Percentiles rank a stretch among this genome's conserved stretches.
Evolutionary conservation across 2,888 invertebrate species (phyloP).

Genomic region (Acholoe squamosa): DNA sequence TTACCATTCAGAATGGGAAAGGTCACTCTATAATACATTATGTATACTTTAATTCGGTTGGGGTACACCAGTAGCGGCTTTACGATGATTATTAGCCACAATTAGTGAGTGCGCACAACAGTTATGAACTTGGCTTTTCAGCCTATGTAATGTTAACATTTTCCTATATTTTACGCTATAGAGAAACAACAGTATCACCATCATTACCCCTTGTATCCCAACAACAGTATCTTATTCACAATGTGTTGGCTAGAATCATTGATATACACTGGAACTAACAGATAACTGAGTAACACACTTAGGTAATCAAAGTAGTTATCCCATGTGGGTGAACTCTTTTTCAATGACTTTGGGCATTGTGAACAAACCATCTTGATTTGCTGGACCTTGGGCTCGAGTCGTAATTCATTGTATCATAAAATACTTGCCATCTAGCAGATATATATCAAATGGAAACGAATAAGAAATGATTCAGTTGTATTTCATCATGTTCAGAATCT

Average conservation of each 20-base stretch:
- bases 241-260: not conserved
- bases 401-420: not conserved
- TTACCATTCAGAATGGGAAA: no score
- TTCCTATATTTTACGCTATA: no score
- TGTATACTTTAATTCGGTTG: no score
- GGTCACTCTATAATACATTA: no score
- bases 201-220: constrained; percentile 1
- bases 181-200: no score
- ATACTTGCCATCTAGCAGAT: not conserved
- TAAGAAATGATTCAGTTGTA: no score
- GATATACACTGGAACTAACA: not conserved
- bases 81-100: no score
- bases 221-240: not conserved
- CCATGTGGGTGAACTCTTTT: not conserved
- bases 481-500: not conserved
- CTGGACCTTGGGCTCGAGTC: constrained; percentile 31
- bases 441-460: not conserved
- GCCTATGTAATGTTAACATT: no score
- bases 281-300: constrained; percentile 44
- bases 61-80: no score
- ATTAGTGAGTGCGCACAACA: no score
- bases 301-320: constrained; percentile 20
- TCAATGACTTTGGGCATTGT: not conserved
- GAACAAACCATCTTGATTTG: constrained; percentile 16
- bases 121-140: no score